phyloP scores from a whole-genome alignment of 2,113 vertebrate species.

The Syrmaticus mikado region DNA sequence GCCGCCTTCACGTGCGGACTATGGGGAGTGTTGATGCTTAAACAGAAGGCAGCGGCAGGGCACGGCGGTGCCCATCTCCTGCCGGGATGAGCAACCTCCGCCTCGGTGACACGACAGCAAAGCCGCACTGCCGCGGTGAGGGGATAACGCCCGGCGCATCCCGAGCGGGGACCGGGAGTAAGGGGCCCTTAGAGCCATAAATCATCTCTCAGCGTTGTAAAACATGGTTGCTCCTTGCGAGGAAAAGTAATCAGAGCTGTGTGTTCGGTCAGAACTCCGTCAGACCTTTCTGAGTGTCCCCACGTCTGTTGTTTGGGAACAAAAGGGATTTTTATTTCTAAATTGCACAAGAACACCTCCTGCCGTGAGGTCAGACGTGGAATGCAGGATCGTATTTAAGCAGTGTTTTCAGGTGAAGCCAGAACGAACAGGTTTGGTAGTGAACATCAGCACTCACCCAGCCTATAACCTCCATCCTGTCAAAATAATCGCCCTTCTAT shows the following conservation, averaged over 20 bases:
- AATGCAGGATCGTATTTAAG: not conserved
- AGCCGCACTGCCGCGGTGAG: accelerated
- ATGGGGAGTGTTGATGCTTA: not conserved
- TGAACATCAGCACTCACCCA: not conserved
- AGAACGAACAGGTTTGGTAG: constrained; percentile 31
- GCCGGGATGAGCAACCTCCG: not conserved
- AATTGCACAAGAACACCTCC: not conserved
- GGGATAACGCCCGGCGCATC: not conserved
- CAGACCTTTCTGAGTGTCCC: constrained; percentile 15
- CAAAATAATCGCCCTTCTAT: constrained; percentile 9
- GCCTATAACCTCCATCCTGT: not conserved
- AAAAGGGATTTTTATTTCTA: constrained; percentile 57
- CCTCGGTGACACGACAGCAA: not conserved
- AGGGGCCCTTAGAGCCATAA: not conserved
- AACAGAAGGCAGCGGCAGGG: not conserved
- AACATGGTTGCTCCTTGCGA: not conserved
- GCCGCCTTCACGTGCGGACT: accelerated
- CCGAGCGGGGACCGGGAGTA: accelerated
- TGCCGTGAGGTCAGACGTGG: not conserved
- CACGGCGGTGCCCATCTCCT: accelerated
- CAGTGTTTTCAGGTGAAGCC: not conserved
- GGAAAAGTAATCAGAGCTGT: not conserved
- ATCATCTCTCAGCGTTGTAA: not conserved
- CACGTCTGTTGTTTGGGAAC: not conserved
- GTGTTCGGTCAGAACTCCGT: constrained; percentile 35